Evolutionary conservation across 2,113 vertebrate genomes (phyloP).

Genomic region (Pseudorasbora parva): DNA sequence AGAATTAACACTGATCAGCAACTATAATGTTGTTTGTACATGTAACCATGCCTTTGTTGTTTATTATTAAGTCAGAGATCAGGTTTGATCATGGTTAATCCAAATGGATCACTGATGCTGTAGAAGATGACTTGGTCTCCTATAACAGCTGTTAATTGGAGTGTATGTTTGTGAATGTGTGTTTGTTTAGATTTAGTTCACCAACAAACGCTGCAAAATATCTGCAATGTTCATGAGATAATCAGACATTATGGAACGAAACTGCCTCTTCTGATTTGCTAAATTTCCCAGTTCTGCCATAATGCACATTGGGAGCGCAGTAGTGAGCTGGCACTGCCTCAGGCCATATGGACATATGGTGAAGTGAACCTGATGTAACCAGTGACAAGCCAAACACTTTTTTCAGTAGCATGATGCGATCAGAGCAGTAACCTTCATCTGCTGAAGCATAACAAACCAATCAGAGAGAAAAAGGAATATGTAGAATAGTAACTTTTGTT

Average conservation of each 20-base stretch:
- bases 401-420: neutral
- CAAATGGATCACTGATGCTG: slow-evolving; percentile 20
- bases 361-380: slow-evolving; percentile 37
- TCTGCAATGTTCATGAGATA: neutral
- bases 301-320: slow-evolving; percentile 40
- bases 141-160: neutral
- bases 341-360: slow-evolving; percentile 58
- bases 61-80: slow-evolving; percentile 42
- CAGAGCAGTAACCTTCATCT: slow-evolving; percentile 20
- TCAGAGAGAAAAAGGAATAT: neutral
- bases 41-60: slow-evolving; percentile 3
- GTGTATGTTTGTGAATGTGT: slow-evolving; percentile 2
- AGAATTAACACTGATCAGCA: slow-evolving; percentile 13
- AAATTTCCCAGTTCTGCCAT: slow-evolving; percentile 26
- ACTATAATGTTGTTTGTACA: slow-evolving; percentile 17
- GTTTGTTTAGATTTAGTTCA: slow-evolving; percentile 10
- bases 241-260: slow-evolving; percentile 17
- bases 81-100: slow-evolving; percentile 45
- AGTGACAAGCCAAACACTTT: slow-evolving; percentile 38
- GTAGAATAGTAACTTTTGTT: neutral
- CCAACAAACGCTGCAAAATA: slow-evolving; percentile 14
- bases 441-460: neutral
- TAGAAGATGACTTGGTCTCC: slow-evolving; percentile 20
- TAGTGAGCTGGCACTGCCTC: slow-evolving; percentile 39
- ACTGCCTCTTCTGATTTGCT: neutral